Conservation (phyloP, 2,888 invertebrate species). For the Meandrusa payeni region DNA sequence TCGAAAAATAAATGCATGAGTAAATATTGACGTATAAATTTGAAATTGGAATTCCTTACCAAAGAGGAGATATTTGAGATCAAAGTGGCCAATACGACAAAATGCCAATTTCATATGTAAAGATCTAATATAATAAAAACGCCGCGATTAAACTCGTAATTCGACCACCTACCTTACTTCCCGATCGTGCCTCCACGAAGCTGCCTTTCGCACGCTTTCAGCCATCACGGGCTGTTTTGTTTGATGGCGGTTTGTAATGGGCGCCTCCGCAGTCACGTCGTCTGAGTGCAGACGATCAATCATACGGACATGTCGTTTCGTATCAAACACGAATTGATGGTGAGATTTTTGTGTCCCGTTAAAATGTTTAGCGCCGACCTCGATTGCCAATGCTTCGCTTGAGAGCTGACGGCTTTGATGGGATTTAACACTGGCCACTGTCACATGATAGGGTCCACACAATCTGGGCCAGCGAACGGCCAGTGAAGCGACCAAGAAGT, state of each 20-base stretch:
- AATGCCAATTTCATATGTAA: too few species aligned
- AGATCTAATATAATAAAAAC: too few species aligned
- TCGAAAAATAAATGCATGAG: too few species aligned
- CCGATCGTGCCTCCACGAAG: constrained; percentile 20
- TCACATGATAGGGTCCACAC: too few species aligned
- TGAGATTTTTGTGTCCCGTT: constrained; percentile 27
- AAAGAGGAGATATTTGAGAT: too few species aligned
- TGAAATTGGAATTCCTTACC: too few species aligned
- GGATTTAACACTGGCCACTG: too few species aligned
- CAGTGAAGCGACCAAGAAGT: too few species aligned
- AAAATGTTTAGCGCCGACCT: constrained; percentile 22
- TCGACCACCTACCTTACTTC: background rate
- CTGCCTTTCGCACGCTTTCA: constrained; percentile 30
- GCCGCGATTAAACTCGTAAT: background rate
- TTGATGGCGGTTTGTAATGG: constrained; percentile 37
- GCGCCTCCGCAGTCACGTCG: constrained; percentile 36
- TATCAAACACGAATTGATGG: constrained; percentile 26
- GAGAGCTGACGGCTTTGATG: background rate
- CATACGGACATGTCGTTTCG: constrained; percentile 27
- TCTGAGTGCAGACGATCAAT: constrained; percentile 29
- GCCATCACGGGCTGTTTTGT: constrained; percentile 28
- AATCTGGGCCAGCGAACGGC: too few species aligned
- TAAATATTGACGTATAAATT: too few species aligned
- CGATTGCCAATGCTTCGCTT: constrained; percentile 11
- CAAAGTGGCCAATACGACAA: too few species aligned